Conservation (phyloP, 1,140 invertebrate species). For the Oedothorax gibbosus region DNA sequence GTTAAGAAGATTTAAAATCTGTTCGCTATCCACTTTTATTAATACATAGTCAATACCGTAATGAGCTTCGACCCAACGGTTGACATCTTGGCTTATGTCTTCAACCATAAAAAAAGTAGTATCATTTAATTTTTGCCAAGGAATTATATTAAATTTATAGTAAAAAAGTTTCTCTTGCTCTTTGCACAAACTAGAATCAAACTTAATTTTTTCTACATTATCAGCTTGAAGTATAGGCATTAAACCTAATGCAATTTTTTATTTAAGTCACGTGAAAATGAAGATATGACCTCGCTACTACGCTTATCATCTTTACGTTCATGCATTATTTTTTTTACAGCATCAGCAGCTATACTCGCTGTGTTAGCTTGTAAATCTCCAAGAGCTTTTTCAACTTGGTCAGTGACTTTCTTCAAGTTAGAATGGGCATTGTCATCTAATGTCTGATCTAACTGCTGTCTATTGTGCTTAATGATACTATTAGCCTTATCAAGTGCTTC, state of each 20-base stretch:
- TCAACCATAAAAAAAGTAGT: constrained; percentile 7
- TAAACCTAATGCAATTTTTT: constrained; percentile 19
- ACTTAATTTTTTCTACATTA: constrained; percentile 28
- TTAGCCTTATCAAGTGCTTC: background rate
- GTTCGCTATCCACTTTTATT: constrained; percentile 6
- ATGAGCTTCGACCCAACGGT: constrained; percentile 4
- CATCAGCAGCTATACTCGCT: background rate
- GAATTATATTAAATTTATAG: background rate
- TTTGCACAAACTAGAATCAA: constrained; percentile 13
- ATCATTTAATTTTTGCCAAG: constrained; percentile 6
- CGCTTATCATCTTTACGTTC: constrained; percentile 6
- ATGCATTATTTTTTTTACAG: constrained; percentile 2
- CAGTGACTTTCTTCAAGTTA: constrained; percentile 6
- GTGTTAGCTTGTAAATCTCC: constrained; percentile 5
- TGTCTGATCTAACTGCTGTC: constrained; percentile 5
- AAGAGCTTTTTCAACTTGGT: constrained; percentile 6
- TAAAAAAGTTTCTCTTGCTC: background rate
- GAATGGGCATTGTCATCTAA: constrained; percentile 6
- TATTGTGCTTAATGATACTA: too few species aligned
- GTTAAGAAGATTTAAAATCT: constrained; percentile 8
- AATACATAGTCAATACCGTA: constrained; percentile 7
- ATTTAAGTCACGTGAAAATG: constrained; percentile 6
- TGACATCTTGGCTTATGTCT: background rate
- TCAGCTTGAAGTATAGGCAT: constrained; percentile 26
- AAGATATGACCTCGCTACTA: too few species aligned